phyloP scores from a whole-genome alignment of 37 sponge, comb jelly and placozoan genomes.

The Cladorhizidae sp. region DNA sequence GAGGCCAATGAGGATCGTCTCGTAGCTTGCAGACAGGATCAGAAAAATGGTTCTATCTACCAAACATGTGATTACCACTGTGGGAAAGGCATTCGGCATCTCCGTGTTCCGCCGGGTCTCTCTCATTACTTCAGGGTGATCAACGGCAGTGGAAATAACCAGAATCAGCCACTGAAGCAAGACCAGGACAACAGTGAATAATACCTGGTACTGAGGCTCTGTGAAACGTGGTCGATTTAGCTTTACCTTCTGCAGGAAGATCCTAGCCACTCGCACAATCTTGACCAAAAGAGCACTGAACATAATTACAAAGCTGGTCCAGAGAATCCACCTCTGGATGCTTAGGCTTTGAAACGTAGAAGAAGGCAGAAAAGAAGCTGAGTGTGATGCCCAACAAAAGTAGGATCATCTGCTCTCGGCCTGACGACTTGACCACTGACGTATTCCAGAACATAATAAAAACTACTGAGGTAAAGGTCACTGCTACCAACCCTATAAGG shows the following conservation, averaged over 20 bases:
- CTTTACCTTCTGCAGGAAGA: constrained; percentile 39
- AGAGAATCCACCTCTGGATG: constrained; percentile 58
- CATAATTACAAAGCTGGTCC: constrained; percentile 71
- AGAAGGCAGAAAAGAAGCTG: constrained; percentile 49
- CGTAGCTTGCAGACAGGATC: constrained; percentile 38
- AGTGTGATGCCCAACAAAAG: constrained; percentile 64
- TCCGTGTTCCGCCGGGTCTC: background rate
- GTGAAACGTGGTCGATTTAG: constrained; percentile 55
- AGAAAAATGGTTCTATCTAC: constrained; percentile 23
- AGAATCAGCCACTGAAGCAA: constrained; percentile 43
- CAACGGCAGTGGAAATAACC: constrained; percentile 18
- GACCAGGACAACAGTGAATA: constrained; percentile 64
- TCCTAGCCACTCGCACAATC: constrained; percentile 74
- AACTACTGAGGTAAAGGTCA: constrained; percentile 16
- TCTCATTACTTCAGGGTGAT: constrained; percentile 18
- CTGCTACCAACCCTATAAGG: constrained; percentile 35
- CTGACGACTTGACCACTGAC: constrained; percentile 80
- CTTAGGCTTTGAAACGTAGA: constrained; percentile 51
- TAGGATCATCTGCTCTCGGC: constrained; percentile 74
- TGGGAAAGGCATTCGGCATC: constrained; percentile 20
- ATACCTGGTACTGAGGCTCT: constrained; percentile 56
- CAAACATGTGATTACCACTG: constrained; percentile 44
- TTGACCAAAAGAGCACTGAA: constrained; percentile 81
- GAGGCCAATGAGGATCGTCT: constrained; percentile 48
- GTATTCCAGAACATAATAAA: constrained; percentile 57